Evolutionary conservation across 2,797 vertebrate species (phyloP).

Genomic region (Sebastes steindachneri): DNA sequence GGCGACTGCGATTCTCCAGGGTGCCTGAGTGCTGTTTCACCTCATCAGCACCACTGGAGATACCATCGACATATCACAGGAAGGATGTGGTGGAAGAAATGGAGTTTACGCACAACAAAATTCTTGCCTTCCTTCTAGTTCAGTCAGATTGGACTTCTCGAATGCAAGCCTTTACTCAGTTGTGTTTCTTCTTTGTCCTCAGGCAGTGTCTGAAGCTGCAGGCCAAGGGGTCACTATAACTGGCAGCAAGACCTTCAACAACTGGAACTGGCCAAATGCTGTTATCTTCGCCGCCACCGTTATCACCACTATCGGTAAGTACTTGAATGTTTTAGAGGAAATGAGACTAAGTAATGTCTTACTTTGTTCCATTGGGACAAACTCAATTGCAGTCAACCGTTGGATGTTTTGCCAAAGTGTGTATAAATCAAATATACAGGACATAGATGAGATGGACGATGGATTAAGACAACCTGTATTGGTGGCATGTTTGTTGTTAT

Average conservation of each 20-base stretch:
- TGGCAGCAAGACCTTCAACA: conserved; percentile 94
- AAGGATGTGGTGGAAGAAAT: conserved; percentile 69
- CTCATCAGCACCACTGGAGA: conserved; percentile 53
- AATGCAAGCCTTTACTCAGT: background rate
- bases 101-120: conserved; percentile 25
- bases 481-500: background rate
- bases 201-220: conserved; percentile 93
- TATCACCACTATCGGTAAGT: conserved; percentile 96
- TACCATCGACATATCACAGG: conserved; percentile 58
- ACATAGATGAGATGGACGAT: background rate
- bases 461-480: background rate
- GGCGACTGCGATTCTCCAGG: conserved; percentile 41
- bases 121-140: conserved; percentile 28
- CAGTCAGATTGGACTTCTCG: background rate
- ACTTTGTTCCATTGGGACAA: background rate
- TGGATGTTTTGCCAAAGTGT: background rate
- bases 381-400: background rate
- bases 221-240: conserved; percentile 96
- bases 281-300: conserved; percentile 99
- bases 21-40: conserved; percentile 42
- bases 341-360: background rate
- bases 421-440: background rate
- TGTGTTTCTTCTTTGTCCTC: conserved; percentile 10
- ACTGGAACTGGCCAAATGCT: conserved; percentile 99
- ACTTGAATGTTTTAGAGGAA: background rate